These are phyloP conservation scores for Galerucella nymphaeae DNA, from an alignment of 2,888 invertebrate species.

Conservation along the genomic window DNA sequence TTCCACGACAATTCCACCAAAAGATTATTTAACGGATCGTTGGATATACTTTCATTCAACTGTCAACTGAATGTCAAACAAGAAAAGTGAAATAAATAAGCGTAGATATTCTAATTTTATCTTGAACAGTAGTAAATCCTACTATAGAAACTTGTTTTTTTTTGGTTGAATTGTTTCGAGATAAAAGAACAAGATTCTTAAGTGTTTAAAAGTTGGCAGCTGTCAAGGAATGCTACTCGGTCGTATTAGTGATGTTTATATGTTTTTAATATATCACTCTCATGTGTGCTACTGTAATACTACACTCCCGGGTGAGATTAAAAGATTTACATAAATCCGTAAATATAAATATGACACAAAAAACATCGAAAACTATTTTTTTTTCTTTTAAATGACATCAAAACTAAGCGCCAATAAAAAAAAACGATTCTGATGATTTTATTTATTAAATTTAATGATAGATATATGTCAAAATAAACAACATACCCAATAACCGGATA, in stretches of 20 bases:
- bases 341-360: too few species aligned
- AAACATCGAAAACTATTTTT: constrained; percentile 2
- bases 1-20: constrained; percentile 6
- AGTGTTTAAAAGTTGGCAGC: constrained; percentile 26
- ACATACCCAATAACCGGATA: too few species aligned
- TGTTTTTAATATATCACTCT: constrained; percentile 26
- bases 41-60: too few species aligned
- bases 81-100: too few species aligned
- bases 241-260: constrained; percentile 27
- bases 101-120: background rate
- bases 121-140: background rate
- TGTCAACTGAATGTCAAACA: too few species aligned
- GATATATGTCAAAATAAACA: too few species aligned
- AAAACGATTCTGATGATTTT: too few species aligned
- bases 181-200: constrained; percentile 17
- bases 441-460: too few species aligned
- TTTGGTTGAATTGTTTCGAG: constrained; percentile 6
- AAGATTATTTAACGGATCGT: background rate
- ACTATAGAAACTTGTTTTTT: background rate
- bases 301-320: background rate
- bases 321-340: constrained; percentile 11
- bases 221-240: constrained; percentile 24
- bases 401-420: background rate
- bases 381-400: background rate
- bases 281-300: constrained; percentile 16